Evolutionary conservation across 2,113 vertebrate species (phyloP), one percentile per base, ranked within the genome.

Genomic region (Scartelaos histophorus): DNA sequence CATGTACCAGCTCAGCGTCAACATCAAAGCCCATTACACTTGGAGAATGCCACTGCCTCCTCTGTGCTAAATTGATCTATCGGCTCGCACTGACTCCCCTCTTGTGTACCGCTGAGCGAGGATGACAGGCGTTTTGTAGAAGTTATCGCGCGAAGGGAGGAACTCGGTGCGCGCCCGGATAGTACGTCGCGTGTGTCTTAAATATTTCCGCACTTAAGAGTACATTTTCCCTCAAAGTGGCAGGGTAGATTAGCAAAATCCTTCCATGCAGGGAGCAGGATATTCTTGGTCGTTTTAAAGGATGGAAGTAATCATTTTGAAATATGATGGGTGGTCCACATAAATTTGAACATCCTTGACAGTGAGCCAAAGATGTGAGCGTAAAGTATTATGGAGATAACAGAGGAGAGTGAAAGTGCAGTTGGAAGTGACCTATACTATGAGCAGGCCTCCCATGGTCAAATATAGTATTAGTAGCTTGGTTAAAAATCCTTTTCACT

Each of bases 21-120:
- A 91, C 88, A 92, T 92, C 91, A 91, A 92, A 91, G 87, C 78
- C 87, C 87, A 89, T 90, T 89, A 89, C 88, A 86, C 80, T 83
- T 78, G 84, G 82, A 88, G 81, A 88, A 90, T 81, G 81, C 85
- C 79, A 74, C 84, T 80, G 83, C 83, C 84, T 87, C 22, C 82
- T 88, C 84, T 83, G 78, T 74, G 71, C 85, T 87, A 85, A 92
- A 90, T 77, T 83, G 85, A 93, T 92, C 87, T 78, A 86, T 85
- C 75, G 85, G 74, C 84, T 83, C 35, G 71, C 62, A 53, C 85
- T 74, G 82, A 75, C 87, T 87, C 79, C 71, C 75, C 62, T 83
- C 85, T 74, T 83, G 81, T 84, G 54, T 74, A 80, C 80, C 75
- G 84, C 80, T 78, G 87, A 90, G 76, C 81, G 54, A 84, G 82